Conservation (phyloP, 1,140 invertebrate species). For the Asobara japonica region DNA sequence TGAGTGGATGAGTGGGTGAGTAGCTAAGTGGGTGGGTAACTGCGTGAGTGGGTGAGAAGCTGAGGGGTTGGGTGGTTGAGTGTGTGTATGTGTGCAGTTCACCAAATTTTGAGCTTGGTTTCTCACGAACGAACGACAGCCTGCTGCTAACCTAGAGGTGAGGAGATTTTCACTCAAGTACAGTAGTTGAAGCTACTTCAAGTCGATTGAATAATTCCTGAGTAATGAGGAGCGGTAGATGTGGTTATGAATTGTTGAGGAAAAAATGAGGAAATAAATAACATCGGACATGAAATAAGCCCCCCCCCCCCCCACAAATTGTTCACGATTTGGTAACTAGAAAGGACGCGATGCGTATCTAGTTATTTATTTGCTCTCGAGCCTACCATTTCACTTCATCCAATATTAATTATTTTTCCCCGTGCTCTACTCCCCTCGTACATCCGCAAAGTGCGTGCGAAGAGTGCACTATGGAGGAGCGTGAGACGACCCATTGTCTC, state of each 20-base stretch:
- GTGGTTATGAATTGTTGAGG: not conserved
- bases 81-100: no score
- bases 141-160: no score
- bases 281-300: not conserved
- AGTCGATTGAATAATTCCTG: slow-evolving; percentile 36
- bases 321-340: slow-evolving; percentile 6
- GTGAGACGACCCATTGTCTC: slow-evolving; percentile 21
- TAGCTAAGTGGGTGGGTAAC: no score
- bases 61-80: no score
- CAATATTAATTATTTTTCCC: slow-evolving; percentile 37
- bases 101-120: no score
- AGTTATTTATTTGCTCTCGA: not conserved
- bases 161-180: no score
- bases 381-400: slow-evolving; percentile 21
- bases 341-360: not conserved
- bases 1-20: no score
- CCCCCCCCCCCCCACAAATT: no score
- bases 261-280: not conserved
- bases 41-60: no score
- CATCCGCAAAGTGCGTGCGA: slow-evolving; percentile 26
- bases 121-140: no score
- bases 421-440: not conserved
- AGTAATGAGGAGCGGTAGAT: not conserved
- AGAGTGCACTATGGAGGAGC: not conserved
- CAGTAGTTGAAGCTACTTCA: no score